Base-by-base conservation (phyloP, 92 coral and sea anemone species). In the Heliopora coerulea region DNA sequence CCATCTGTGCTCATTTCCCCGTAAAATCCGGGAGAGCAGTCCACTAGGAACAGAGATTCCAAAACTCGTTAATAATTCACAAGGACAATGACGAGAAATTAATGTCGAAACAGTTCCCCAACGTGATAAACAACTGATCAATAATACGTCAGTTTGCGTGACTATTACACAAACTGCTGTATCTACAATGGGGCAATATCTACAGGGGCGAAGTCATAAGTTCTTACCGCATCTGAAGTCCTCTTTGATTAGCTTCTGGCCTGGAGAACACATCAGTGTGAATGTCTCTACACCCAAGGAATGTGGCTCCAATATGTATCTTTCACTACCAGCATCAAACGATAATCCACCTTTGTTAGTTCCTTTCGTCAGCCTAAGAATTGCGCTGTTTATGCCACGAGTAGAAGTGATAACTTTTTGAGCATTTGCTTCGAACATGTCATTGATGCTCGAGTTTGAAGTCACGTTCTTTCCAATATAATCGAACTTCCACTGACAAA, bases 141-240 rank as follows among this genome's bases (percentile, higher is more conserved):
- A n/a, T n/a, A n/a, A n/a, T n/a, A n/a, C n/a, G n/a, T n/a, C n/a
- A n/a, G n/a, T n/a, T n/a, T n/a, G n/a, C n/a, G n/a, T n/a, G n/a
- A n/a, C n/a, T n/a, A n/a, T n/a, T n/a, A n/a, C n/a, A n/a, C n/a
- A n/a, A n/a, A n/a, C n/a, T n/a, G n/a, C n/a, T 11, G 11, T 37
- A 37, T 11, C 4, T 37, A 37, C 42, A 11, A 37, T 37, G 11
- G 11, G 11, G 42, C n/a, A n/a, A n/a, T n/a, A n/a, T n/a, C n/a
- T n/a, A n/a, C n/a, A n/a, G n/a, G n/a, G n/a, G n/a, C n/a, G n/a
- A n/a, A n/a, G n/a, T n/a, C n/a, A n/a, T n/a, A n/a, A n/a, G n/a
- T 37, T 68, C 96, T 83, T 64, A 89, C 96, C 88, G 49, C 96
- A 89, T 37, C 81, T 62, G 56, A 83, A 86, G 18, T 78, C 85